Evolutionary conservation across 2,888 invertebrate species (phyloP).

Genomic region (Pollenia amentaria): DNA sequence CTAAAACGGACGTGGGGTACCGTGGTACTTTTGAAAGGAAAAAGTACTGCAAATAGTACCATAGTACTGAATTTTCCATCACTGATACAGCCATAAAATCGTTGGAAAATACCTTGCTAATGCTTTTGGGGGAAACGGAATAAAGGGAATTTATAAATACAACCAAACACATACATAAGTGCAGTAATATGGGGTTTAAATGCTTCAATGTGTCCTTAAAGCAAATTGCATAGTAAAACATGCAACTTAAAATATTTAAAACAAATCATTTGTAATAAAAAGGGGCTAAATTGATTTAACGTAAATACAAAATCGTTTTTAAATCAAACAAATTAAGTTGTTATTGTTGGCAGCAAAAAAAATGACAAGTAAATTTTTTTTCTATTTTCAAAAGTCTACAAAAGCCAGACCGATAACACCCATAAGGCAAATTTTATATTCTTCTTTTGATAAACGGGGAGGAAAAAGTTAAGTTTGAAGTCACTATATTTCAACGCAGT

Average conservation of each 20-base stretch:
- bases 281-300: slow-evolving; percentile 23
- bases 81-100: slow-evolving; percentile 30
- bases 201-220: slow-evolving; percentile 1
- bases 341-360: not conserved
- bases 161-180: slow-evolving; percentile 8
- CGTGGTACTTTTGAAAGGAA: too few species aligned
- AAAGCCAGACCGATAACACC: not conserved
- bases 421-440: not conserved
- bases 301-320: not conserved
- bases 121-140: not conserved
- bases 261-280: slow-evolving; percentile 9
- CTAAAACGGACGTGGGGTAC: too few species aligned
- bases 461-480: slow-evolving; percentile 11
- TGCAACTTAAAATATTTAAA: slow-evolving; percentile 40
- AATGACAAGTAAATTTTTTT: not conserved
- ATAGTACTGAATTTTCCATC: too few species aligned
- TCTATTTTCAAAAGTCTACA: slow-evolving; percentile 12
- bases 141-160: not conserved
- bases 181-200: slow-evolving; percentile 31
- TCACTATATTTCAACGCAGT: not conserved
- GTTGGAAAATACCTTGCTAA: not conserved
- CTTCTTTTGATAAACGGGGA: not conserved
- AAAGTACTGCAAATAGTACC: too few species aligned
- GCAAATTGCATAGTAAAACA: slow-evolving; percentile 10
- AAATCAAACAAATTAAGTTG: slow-evolving; percentile 19